phyloP scores from a whole-genome alignment of 2,113 vertebrate species.

The Sturnira hondurensis region DNA sequence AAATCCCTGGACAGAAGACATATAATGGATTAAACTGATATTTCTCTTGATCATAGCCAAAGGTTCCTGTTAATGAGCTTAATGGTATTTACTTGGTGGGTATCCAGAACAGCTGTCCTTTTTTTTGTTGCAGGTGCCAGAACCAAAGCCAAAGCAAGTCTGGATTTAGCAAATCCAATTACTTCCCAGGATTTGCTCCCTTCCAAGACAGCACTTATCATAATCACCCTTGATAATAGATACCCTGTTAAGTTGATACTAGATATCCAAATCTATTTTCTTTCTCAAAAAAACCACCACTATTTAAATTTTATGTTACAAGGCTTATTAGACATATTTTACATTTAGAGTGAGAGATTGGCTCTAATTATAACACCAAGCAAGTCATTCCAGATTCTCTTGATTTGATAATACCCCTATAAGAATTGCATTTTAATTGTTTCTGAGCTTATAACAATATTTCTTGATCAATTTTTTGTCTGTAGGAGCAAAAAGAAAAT shows the following conservation, averaged over 20 bases:
- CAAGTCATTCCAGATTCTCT: constrained; percentile 68
- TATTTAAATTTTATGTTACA: constrained; percentile 46
- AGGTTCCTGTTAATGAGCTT: constrained; percentile 62
- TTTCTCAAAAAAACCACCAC: constrained; percentile 34
- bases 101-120: constrained; percentile 64
- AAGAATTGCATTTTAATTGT: constrained; percentile 77
- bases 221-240: constrained; percentile 64
- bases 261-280: constrained; percentile 32
- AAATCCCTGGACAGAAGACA: constrained; percentile 42
- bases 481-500: constrained; percentile 62
- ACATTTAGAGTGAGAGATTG: constrained; percentile 66
- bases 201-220: constrained; percentile 48
- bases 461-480: constrained; percentile 67
- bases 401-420: constrained; percentile 59
- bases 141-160: constrained; percentile 42
- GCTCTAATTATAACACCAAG: constrained; percentile 70
- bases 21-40: constrained; percentile 63
- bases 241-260: constrained; percentile 52
- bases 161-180: constrained; percentile 68
- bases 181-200: constrained; percentile 55
- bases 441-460: constrained; percentile 64
- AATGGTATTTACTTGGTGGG: constrained; percentile 64
- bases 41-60: constrained; percentile 64
- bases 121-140: constrained; percentile 66
- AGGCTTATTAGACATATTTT: constrained; percentile 65